A percentile compares a stretch with the other conserved stretches of the same genome.
These are phyloP conservation scores for Brachionus asplanchnoidis DNA, from an alignment of 1,140 invertebrate genomes.

Conservation along the genomic window DNA sequence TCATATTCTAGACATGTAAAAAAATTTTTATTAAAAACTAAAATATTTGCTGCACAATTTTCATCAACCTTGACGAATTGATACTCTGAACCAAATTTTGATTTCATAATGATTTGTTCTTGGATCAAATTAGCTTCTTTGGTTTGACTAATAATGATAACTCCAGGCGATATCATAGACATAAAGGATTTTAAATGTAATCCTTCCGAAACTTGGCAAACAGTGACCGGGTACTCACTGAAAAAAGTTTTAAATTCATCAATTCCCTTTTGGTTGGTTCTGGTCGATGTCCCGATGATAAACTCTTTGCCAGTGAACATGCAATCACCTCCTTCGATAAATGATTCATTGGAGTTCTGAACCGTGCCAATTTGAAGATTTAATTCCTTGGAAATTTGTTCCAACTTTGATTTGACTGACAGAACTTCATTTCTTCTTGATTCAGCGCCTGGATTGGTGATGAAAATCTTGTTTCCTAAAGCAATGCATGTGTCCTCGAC, in stretches of 20 bases:
- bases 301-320: conserved; percentile 19
- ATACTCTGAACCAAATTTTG: neutral
- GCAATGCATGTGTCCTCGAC: conserved; percentile 17
- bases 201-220: neutral
- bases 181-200: conserved; percentile 27
- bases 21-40: neutral
- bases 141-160: neutral
- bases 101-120: neutral
- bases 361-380: neutral
- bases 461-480: conserved; percentile 6
- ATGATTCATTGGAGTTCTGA: neutral
- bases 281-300: conserved; percentile 9
- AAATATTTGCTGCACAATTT: conserved; percentile 18
- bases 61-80: neutral
- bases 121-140: neutral
- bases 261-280: conserved; percentile 2
- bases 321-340: conserved; percentile 21
- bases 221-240: neutral
- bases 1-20: neutral
- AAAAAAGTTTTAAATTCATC: conserved; percentile 13
- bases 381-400: neutral
- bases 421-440: neutral
- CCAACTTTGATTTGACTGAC: neutral
- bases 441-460: neutral
- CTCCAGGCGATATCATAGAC: neutral